These are phyloP conservation scores for Laticauda laticaudata DNA, from an alignment of 2,113 vertebrate species.

Conservation along the genomic window DNA sequence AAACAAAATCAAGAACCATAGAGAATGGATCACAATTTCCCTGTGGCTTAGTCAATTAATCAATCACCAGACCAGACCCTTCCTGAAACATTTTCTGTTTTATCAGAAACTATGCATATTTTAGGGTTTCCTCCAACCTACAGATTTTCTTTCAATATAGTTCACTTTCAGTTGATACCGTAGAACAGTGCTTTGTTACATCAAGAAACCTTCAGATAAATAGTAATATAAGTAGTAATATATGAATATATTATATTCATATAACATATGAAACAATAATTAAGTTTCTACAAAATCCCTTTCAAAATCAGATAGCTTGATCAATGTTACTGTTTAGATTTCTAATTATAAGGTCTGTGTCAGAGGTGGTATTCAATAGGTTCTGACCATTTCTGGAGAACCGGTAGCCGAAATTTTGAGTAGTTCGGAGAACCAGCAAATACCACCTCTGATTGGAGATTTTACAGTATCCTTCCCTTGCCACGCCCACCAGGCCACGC, in stretches of 20 bases:
- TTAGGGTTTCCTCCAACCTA: not conserved
- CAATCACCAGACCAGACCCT: not conserved
- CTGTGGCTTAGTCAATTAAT: not conserved
- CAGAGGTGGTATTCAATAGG: too few species aligned
- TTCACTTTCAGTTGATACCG: not conserved
- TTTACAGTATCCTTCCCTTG: too few species aligned
- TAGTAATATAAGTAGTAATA: not conserved
- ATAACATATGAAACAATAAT: not conserved
- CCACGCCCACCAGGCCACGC: too few species aligned
- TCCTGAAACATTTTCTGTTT: not conserved
- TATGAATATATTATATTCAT: not conserved
- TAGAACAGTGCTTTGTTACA: not conserved
- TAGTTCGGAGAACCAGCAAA: too few species aligned
- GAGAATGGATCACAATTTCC: too few species aligned
- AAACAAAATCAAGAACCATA: not conserved
- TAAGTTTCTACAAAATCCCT: not conserved
- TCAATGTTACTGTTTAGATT: not conserved
- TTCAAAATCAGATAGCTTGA: not conserved
- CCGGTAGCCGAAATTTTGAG: too few species aligned
- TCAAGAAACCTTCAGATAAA: not conserved
- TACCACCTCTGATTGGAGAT: too few species aligned
- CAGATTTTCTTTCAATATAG: not conserved
- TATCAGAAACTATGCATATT: not conserved
- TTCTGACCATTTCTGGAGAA: too few species aligned
- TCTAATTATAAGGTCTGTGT: not conserved